Conservation (phyloP, 2,888 invertebrate species). For the Oxyscelio sp. region DNA sequence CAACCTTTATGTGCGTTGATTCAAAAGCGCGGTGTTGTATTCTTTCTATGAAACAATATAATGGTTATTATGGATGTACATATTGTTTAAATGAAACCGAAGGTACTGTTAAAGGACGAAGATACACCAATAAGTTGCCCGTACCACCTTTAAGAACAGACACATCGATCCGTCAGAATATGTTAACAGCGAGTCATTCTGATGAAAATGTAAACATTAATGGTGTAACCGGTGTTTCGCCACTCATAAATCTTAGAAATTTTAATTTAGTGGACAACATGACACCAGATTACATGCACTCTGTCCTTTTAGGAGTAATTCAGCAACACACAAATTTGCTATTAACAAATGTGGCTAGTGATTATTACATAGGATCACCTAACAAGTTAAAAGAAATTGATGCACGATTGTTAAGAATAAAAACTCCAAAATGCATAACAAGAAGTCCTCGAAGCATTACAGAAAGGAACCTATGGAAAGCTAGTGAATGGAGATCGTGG, state of each 20-base stretch:
- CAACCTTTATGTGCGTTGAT: slow-evolving; percentile 16
- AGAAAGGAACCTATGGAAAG: background rate
- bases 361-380: slow-evolving; percentile 15
- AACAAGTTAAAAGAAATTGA: background rate
- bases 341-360: background rate
- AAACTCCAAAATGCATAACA: background rate
- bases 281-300: slow-evolving; percentile 39
- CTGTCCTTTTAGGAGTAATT: slow-evolving; percentile 26
- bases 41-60: slow-evolving; percentile 49
- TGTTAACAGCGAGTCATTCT: too few species aligned
- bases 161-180: too few species aligned
- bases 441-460: background rate
- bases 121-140: too few species aligned
- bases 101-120: slow-evolving; percentile 1
- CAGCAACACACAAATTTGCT: slow-evolving; percentile 31
- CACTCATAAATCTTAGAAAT: slow-evolving; percentile 24
- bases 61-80: slow-evolving; percentile 35
- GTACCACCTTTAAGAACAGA: too few species aligned
- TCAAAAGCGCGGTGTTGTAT: slow-evolving; percentile 36
- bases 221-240: slow-evolving; percentile 19
- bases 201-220: too few species aligned
- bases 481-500: background rate
- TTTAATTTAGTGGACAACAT: slow-evolving; percentile 11
- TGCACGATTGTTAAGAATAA: background rate
- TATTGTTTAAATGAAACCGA: slow-evolving; percentile 29